Base-by-base conservation (phyloP, 2,888 invertebrate species). In the Carterocephalus palaemon region DNA sequence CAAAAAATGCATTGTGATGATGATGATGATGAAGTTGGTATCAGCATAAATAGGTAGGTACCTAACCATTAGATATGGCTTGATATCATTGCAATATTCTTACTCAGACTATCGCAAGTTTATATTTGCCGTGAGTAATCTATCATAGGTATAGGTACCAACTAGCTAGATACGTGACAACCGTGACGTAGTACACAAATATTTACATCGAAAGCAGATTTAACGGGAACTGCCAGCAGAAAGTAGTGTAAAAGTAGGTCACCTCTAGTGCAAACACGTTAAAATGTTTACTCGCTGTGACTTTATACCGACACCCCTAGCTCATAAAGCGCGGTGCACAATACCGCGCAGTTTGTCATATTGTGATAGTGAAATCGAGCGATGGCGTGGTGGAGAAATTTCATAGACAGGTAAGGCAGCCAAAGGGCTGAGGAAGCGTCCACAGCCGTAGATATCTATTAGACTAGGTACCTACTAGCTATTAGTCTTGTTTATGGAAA, bases 91-190 rank as follows among this genome's bases (percentile, higher is more conserved):
- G 6, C 36, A 36, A 34, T 34, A 22, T 29, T 34, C 17, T 37
- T 29, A 22, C 23, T 23, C 36, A 45, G 22, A 45, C 37, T 45
- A 33, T 43, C 9, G 15, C 41, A 19, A 33, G 19, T 34, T 24
- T 19, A 13, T 20, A 32, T 26, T 26, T 36, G 23, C 12, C 1
- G n/a, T 24, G 17, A 41, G 41, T 17, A 24, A 41, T 22, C 17
- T 31, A 13, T 29, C n/a, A n/a, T n/a, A n/a, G n/a, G n/a, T n/a
- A n/a, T n/a, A n/a, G n/a, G n/a, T n/a, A n/a, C n/a, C n/a, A n/a
- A n/a, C n/a, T 31, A n/a, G n/a, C 8, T 24, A 15, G 15, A 2
- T 34, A 22, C 20, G 28, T 42, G 28, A 40, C 31, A 23, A n/a
- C 22, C 15, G 16, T 29, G 16, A 8, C 15, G 16, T 29, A 23